Evolutionary conservation across 2,113 vertebrate species (phyloP), one percentile per base, ranked within the genome.

Genomic region (Lethenteron reissneri): DNA sequence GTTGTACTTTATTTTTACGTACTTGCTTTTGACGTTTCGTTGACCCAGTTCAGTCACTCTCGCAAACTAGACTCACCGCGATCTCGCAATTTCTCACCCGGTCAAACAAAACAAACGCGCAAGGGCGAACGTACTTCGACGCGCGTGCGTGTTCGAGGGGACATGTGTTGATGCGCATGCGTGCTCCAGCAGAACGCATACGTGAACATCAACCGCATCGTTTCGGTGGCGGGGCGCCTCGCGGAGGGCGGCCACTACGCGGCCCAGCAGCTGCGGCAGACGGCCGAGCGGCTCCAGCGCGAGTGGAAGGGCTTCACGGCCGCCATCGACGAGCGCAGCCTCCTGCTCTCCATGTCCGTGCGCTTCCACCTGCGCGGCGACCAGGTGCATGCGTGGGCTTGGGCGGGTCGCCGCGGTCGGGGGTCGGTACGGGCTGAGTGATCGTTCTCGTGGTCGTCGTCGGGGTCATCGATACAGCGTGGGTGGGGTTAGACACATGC

Each of bases 221-320:
- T 96, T 89, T 96, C 94, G 0, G 94, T 99, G 76, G 94, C 88
- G 0, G 85, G 86, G 2, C 83, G 92, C 58, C 86, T 97, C 75
- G 87, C 86, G 0, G 92, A 97, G 75, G 89, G 88, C 0, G 89
- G 92, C 11, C 94, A 99, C 79, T 99, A 99, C 9, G 92, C 94
- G 62, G 89, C 92, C 5, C 83, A 94, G n/a, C 94, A 99, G 80
- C 94, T 99, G 72, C 92, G 96, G 71, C 90, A 97, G 81, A 95
- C 97, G 78, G 94, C 92, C 58, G 82, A 81, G 1, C 90, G 95
- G 76, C 84, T 99, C 76, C 91, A 99, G 77, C 91, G 88, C 74
- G 90, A 99, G 76, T 99, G 94, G 94, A 99, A 99, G 76, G 89
- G 94, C 72, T 99, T 99, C 10, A 92, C 92, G 0, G 92, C 94